These are phyloP conservation scores for Saccostrea cuccullata DNA, from an alignment of 1,140 invertebrate species.

Conservation along the genomic window DNA sequence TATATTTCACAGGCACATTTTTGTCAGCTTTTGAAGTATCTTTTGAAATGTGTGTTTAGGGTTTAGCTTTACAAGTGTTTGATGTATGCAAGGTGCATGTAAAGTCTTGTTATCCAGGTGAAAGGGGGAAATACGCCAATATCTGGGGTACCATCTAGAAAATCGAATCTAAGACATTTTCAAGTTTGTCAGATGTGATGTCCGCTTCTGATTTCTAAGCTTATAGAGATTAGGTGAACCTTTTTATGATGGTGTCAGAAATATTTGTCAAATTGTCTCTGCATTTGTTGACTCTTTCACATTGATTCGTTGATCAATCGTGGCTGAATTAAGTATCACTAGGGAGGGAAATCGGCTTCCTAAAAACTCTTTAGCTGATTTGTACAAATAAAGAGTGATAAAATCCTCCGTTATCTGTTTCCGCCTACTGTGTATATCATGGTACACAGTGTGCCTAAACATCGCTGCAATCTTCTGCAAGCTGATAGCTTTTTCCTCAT, in stretches of 20 bases:
- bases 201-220: constrained; percentile 7
- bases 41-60: constrained; percentile 16
- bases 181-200: background rate
- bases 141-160: background rate
- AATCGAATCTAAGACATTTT: background rate
- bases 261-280: constrained; percentile 21
- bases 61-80: constrained; percentile 9
- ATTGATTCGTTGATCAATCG: background rate
- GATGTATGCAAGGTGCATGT: background rate
- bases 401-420: background rate
- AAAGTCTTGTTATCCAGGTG: background rate
- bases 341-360: background rate
- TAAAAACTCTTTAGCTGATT: background rate
- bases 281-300: constrained; percentile 6
- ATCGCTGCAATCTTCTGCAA: background rate
- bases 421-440: background rate
- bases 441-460: background rate
- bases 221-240: constrained; percentile 1
- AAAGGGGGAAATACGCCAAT: background rate
- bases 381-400: constrained; percentile 26
- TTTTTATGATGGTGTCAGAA: constrained; percentile 16
- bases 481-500: constrained; percentile 25
- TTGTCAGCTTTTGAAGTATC: constrained; percentile 26
- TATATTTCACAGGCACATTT: background rate
- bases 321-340: constrained; percentile 22